phyloP scores from a whole-genome alignment of 1,140 invertebrate species.

The Bombus polaris region DNA sequence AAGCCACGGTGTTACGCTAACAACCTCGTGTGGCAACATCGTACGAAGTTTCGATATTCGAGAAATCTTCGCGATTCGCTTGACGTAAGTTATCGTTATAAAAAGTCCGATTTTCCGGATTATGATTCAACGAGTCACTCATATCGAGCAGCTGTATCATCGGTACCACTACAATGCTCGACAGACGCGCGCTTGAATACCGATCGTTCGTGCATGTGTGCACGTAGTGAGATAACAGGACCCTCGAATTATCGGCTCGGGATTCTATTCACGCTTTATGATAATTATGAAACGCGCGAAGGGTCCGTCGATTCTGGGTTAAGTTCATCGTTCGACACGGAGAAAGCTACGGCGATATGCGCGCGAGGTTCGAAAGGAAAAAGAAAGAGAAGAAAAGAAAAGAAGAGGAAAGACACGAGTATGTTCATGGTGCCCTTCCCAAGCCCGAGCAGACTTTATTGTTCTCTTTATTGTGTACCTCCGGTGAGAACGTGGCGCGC shows the following conservation, averaged over 20 bases:
- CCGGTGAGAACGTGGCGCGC: neutral
- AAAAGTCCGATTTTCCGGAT: neutral
- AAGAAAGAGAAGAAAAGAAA: neutral
- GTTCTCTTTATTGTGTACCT: neutral
- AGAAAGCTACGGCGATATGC: neutral
- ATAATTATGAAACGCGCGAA: slow-evolving; percentile 39
- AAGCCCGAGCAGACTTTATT: neutral
- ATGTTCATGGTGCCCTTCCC: neutral
- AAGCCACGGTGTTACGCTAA: neutral
- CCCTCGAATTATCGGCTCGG: slow-evolving; percentile 36
- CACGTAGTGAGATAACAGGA: slow-evolving; percentile 60
- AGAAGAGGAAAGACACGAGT: neutral
- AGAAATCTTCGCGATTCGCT: slow-evolving; percentile 1
- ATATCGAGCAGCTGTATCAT: slow-evolving; percentile 2
- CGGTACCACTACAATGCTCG: slow-evolving; percentile 13
- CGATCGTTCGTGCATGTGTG: slow-evolving; percentile 24
- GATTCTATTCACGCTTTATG: slow-evolving; percentile 50
- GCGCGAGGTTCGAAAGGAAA: neutral
- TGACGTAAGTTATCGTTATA: no score
- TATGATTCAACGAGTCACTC: neutral
- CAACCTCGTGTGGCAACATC: neutral
- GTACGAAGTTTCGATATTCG: slow-evolving; percentile 1
- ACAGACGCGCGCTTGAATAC: slow-evolving; percentile 30
- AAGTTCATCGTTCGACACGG: neutral
- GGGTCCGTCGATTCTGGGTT: neutral